Conservation (phyloP, 1,140 invertebrate genomes). For the Branchinecta lynchi region DNA sequence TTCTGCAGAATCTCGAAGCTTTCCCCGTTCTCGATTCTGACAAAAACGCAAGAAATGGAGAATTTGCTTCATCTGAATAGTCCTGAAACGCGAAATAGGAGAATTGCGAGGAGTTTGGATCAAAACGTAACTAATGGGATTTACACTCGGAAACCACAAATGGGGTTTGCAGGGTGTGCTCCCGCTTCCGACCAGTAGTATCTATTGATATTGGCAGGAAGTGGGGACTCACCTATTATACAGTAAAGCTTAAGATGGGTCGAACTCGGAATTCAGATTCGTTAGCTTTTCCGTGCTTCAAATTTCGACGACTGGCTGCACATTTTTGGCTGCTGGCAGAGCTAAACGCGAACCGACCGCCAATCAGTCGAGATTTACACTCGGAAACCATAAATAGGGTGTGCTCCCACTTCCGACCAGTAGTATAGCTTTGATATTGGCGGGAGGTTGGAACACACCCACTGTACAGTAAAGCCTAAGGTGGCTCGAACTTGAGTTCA, state of each 20-base stretch:
- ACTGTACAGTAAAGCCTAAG: conserved; percentile 15
- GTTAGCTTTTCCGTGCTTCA: conserved; percentile 12
- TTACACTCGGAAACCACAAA: background rate
- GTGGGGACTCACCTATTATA: background rate
- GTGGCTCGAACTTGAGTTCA: background rate
- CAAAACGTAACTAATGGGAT: too few relatives aligned
- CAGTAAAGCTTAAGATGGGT: conserved; percentile 13
- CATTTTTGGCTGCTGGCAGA: background rate
- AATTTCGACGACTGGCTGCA: conserved; percentile 11
- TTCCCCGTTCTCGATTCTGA: too few relatives aligned
- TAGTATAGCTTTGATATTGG: background rate
- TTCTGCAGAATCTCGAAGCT: too few relatives aligned
- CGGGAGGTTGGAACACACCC: background rate
- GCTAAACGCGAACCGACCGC: background rate
- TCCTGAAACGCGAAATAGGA: too few relatives aligned
- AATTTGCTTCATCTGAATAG: too few relatives aligned
- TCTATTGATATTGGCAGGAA: conserved; percentile 3
- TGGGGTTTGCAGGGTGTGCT: too few relatives aligned
- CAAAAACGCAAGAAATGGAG: too few relatives aligned
- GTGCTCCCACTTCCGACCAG: background rate
- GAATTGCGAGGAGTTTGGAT: too few relatives aligned
- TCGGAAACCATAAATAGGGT: background rate
- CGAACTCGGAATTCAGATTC: background rate
- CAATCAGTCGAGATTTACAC: background rate
- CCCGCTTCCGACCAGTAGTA: background rate